These are phyloP conservation scores for Nymphicus hollandicus DNA, from an alignment of 2,113 vertebrate species.

Conservation along the genomic window DNA sequence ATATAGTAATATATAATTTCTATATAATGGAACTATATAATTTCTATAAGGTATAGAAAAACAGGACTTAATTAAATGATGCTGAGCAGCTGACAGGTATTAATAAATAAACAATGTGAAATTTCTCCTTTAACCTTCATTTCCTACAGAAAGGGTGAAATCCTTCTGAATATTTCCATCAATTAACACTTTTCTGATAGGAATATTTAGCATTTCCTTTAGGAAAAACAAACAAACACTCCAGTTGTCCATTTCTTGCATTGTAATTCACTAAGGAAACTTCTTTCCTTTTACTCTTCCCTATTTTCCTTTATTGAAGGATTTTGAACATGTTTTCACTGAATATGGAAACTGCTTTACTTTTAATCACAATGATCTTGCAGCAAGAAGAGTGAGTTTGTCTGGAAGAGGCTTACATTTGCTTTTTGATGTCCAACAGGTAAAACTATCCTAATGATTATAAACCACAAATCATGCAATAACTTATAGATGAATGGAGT, in stretches of 20 bases:
- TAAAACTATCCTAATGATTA: slow-evolving; percentile 6
- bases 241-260: neutral
- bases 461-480: neutral
- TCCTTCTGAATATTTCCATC: neutral
- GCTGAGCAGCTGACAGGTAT: neutral
- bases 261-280: neutral
- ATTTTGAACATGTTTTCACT: slow-evolving; percentile 79
- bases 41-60: neutral
- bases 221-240: neutral
- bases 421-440: slow-evolving; percentile 78
- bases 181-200: neutral
- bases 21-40: neutral
- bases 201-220: neutral
- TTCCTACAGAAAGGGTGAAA: neutral
- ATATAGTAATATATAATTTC: neutral
- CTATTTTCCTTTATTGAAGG: slow-evolving; percentile 64
- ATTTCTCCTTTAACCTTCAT: neutral
- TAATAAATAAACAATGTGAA: neutral
- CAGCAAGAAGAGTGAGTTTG: slow-evolving; percentile 67
- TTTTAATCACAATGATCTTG: slow-evolving; percentile 72
- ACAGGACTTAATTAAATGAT: neutral
- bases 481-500: neutral
- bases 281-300: neutral
- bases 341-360: slow-evolving; percentile 82
- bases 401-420: slow-evolving; percentile 77